Evolutionary conservation across 2,797 vertebrate genomes (phyloP).

Genomic region (Merluccius polli): DNA sequence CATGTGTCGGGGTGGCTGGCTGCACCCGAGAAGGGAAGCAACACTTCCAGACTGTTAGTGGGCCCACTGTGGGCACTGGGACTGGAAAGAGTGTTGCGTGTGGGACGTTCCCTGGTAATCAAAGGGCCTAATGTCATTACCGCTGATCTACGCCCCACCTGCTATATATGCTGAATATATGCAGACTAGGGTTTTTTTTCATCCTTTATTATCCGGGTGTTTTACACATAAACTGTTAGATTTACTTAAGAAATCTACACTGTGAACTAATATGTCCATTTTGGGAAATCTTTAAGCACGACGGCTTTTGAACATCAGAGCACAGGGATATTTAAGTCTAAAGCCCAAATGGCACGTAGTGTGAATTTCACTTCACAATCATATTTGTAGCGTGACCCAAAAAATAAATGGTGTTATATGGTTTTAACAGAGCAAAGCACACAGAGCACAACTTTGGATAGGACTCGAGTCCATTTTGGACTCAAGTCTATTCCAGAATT

Average conservation of each 20-base stretch:
- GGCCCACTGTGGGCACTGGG: constrained; percentile 30
- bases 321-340: not conserved
- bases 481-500: not conserved
- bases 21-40: constrained; percentile 50
- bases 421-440: not conserved
- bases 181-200: no score
- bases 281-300: not conserved
- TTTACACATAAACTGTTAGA: not conserved
- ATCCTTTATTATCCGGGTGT: no score
- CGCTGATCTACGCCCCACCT: constrained; percentile 24
- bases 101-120: constrained; percentile 47
- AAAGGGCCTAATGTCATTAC: constrained; percentile 39
- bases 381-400: not conserved
- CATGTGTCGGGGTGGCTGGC: constrained; percentile 51
- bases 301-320: not conserved
- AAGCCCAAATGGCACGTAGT: not conserved
- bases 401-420: not conserved
- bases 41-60: constrained; percentile 54
- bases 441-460: not conserved
- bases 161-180: constrained; percentile 19
- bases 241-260: not conserved
- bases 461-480: not conserved
- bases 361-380: not conserved
- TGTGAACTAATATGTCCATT: not conserved
- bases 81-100: constrained; percentile 39